Percentiles rank a stretch among this genome's conserved stretches.
Conservation (phyloP, 2,888 invertebrate genomes). For the Metacarcinus magister region DNA sequence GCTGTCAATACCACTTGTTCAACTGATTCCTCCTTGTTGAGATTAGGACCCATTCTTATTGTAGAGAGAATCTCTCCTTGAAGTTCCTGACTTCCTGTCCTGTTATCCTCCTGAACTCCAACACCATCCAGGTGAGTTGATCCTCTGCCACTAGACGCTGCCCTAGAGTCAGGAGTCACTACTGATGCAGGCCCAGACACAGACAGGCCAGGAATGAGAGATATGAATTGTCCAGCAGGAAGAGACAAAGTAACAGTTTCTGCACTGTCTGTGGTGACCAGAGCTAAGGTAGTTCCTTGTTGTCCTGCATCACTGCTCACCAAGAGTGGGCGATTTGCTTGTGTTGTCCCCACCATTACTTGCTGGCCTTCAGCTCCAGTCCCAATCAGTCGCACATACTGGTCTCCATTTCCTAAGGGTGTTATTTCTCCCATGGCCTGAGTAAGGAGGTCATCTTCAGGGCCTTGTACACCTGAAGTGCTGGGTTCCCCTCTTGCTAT, state of each 20-base stretch:
- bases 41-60: slow-evolving; percentile 50
- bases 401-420: slow-evolving; percentile 65
- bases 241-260: slow-evolving; percentile 76
- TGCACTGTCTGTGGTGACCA: slow-evolving; percentile 72
- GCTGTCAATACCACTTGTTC: slow-evolving; percentile 57
- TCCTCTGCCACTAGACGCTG: slow-evolving; percentile 42
- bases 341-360: slow-evolving; percentile 61
- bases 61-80: slow-evolving; percentile 42
- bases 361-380: slow-evolving; percentile 58
- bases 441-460: slow-evolving; percentile 74
- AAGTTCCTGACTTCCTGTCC: slow-evolving; percentile 50
- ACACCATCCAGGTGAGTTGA: slow-evolving; percentile 47
- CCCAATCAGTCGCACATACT: slow-evolving; percentile 70
- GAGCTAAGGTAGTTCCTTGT: slow-evolving; percentile 66
- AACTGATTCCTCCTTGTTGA: slow-evolving; percentile 65
- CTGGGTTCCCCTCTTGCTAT: slow-evolving; percentile 58
- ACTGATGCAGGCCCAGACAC: slow-evolving; percentile 56
- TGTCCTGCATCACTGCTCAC: slow-evolving; percentile 70
- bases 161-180: neutral
- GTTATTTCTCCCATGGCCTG: slow-evolving; percentile 79
- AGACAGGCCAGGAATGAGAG: slow-evolving; percentile 69
- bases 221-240: slow-evolving; percentile 75
- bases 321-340: slow-evolving; percentile 54
- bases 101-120: slow-evolving; percentile 51
- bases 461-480: slow-evolving; percentile 59